phyloP scores from a whole-genome alignment of 2,797 vertebrate genomes.

The Pseudomugil tenellus region DNA sequence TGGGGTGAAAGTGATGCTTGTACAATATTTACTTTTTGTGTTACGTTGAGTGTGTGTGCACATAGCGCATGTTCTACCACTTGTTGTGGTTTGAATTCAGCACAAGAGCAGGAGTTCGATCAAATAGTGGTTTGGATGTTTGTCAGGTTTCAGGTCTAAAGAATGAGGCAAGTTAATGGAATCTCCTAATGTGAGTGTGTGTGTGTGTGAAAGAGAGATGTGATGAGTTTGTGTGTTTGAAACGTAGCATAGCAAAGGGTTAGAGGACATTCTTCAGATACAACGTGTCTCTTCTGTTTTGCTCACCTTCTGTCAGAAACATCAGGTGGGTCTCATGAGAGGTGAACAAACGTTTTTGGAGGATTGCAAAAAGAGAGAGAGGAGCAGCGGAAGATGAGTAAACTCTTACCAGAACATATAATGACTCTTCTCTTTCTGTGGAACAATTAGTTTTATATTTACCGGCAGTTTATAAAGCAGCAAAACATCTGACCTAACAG shows the following conservation, averaged over 20 bases:
- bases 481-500: background rate
- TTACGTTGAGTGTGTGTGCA: constrained; percentile 28
- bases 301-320: constrained; percentile 73
- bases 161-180: constrained; percentile 27
- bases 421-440: constrained; percentile 34
- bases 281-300: constrained; percentile 59
- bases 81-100: constrained; percentile 49
- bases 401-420: constrained; percentile 55
- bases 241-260: constrained; percentile 55
- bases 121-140: constrained; percentile 42
- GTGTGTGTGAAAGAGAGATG: background rate
- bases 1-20: constrained; percentile 10
- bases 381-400: constrained; percentile 43
- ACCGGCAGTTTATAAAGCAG: constrained; percentile 12
- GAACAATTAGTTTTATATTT: constrained; percentile 20
- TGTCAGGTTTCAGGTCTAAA: constrained; percentile 40
- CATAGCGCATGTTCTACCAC: constrained; percentile 22
- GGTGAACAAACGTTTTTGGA: constrained; percentile 62
- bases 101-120: constrained; percentile 40
- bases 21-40: constrained; percentile 27
- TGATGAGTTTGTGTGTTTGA: constrained; percentile 18
- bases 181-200: constrained; percentile 14
- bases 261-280: constrained; percentile 62
- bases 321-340: constrained; percentile 73
- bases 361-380: constrained; percentile 31